Base-by-base conservation (phyloP, 2,797 vertebrate genomes). In the Tinamus major region DNA sequence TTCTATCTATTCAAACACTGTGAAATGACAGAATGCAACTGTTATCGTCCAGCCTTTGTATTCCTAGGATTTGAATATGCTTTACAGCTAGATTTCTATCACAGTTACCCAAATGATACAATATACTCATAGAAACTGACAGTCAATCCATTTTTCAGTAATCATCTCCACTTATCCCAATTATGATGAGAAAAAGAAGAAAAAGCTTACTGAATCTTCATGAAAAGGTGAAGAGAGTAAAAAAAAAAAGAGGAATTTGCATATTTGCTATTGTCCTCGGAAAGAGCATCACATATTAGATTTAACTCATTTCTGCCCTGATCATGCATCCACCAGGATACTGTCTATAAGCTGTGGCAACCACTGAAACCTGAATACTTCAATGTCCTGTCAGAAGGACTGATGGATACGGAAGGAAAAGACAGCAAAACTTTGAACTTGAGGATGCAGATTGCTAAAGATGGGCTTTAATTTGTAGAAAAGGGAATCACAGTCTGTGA, bases 351-450 rank as follows among this genome's bases (percentile, higher is more conserved):
- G 70, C 27, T 44, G 53, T 68, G 51, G 64, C 67, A 74, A 65
- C 29, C 44, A 65, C 87, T 90, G 71, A 44, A 53, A 70, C 41
- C 44, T n/a, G 53, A 88, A 79, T 74, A 92, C 80, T 86, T 82
- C 53, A 71, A 51, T 31, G 46, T 51, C 35, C 49, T 44, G 13
- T 53, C 33, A 42, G 72, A 55, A n/a, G 55, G 63, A 71, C 55
- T 13, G 53, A 31, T 56, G 24, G 18, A 12, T 24, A 14, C 13
- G 56, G 26, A 58, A 37, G 49, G 9, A 21, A 58, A 49, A 75
- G 18, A 37, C n/a, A 63, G 27, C 37, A 37, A 33, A 17, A 27
- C 27, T 31, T 31, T 29, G 20, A n/a, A 48, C 42, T 10, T n/a
- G 35, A 33, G 46, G 24, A 49, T 26, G 14, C 65, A 68, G 13